These are phyloP conservation scores for Lamprologus tigripictilis DNA, from an alignment of 2,113 vertebrate species.

Conservation along the genomic window DNA sequence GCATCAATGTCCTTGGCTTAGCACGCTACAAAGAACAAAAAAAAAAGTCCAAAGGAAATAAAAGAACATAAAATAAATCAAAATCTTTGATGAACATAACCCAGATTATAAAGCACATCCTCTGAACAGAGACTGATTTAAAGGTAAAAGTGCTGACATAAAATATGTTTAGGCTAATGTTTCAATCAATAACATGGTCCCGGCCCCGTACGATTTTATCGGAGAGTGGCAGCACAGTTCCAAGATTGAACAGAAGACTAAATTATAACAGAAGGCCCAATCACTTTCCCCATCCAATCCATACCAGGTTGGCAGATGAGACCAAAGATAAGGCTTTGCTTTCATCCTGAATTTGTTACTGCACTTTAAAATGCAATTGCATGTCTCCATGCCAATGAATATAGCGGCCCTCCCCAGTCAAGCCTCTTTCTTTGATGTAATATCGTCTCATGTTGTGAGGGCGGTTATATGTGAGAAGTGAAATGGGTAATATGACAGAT, in stretches of 20 bases:
- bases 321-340: slow-evolving; percentile 32
- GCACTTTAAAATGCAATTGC: slow-evolving; percentile 43
- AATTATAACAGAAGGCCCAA: slow-evolving; percentile 38
- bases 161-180: slow-evolving; percentile 10
- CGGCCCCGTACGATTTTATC: background rate
- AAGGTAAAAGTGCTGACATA: background rate
- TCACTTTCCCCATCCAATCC: slow-evolving; percentile 19
- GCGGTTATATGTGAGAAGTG: background rate
- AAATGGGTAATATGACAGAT: slow-evolving; percentile 41
- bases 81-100: background rate
- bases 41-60: background rate
- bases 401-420: slow-evolving; percentile 18
- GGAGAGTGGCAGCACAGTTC: background rate
- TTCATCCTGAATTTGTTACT: slow-evolving; percentile 53
- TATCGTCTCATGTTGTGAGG: slow-evolving; percentile 30
- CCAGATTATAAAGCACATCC: background rate
- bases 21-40: slow-evolving; percentile 5
- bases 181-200: background rate
- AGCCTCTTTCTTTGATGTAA: slow-evolving; percentile 38
- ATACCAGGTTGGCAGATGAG: slow-evolving; percentile 35
- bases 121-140: background rate
- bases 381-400: slow-evolving; percentile 28
- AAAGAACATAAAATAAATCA: background rate
- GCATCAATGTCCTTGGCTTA: slow-evolving; percentile 21
- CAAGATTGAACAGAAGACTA: slow-evolving; percentile 13